phyloP scores from a whole-genome alignment of 2,888 invertebrate genomes.

The Alviniconcha strummeri region DNA sequence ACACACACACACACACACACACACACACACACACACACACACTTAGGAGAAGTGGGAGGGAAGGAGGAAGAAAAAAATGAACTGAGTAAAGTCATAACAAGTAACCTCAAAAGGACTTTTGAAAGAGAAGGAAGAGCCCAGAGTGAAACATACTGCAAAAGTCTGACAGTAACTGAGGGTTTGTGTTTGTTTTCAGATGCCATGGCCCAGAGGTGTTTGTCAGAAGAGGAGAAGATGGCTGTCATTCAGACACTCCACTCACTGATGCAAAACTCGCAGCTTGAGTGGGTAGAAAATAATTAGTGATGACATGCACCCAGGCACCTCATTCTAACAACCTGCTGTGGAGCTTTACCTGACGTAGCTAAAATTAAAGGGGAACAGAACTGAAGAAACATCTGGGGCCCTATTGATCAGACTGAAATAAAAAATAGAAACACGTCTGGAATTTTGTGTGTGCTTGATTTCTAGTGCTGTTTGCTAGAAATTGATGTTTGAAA shows the following conservation, averaged over 20 bases:
- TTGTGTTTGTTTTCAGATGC: background rate
- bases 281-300: background rate
- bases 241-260: background rate
- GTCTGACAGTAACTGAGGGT: background rate
- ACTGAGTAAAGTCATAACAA: background rate
- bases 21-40: background rate
- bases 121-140: background rate
- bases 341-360: background rate
- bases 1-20: background rate
- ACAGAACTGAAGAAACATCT: background rate
- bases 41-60: background rate
- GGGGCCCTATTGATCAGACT: background rate
- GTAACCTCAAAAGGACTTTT: background rate
- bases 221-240: constrained; percentile 26
- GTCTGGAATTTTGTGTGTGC: background rate
- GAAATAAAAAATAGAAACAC: background rate
- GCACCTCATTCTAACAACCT: background rate
- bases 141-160: background rate
- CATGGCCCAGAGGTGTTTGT: background rate
- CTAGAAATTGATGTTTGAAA: no score
- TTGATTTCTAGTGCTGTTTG: no score
- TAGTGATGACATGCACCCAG: no score
- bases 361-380: background rate
- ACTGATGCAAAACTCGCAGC: background rate
- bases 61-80: background rate